phyloP scores from a whole-genome alignment of 92 coral and sea anemone species.

The Zoanthus sansibaricus region DNA sequence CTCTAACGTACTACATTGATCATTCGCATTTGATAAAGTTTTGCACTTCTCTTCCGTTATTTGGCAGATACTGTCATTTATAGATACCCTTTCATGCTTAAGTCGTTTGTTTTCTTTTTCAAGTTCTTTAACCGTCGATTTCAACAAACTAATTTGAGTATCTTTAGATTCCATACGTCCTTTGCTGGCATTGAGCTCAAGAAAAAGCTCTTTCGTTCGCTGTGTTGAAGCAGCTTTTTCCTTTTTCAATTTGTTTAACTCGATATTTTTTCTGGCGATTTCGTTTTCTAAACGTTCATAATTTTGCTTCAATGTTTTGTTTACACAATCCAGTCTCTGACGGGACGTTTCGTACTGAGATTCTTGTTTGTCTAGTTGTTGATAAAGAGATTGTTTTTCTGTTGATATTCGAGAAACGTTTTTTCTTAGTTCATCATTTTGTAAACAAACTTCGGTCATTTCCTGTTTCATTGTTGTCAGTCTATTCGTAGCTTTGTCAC shows the following conservation, averaged over 20 bases:
- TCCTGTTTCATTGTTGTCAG: constrained; percentile 3
- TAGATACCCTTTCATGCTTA: constrained; percentile 19
- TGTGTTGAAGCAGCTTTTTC: neutral
- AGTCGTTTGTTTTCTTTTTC: constrained; percentile 42
- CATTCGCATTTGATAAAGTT: constrained; percentile 9
- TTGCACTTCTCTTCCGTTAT: constrained; percentile 31
- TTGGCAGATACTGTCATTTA: constrained; percentile 12
- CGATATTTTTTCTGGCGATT: neutral
- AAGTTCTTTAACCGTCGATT: constrained; percentile 37
- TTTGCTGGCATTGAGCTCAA: constrained; percentile 32
- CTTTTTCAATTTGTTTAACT: neutral
- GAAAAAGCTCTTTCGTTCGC: constrained; percentile 12
- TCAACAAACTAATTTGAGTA: constrained; percentile 30
- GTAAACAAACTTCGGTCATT: neutral
- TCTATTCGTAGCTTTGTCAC: neutral
- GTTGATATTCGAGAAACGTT: neutral
- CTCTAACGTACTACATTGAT: constrained; percentile 12
- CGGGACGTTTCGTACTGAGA: constrained; percentile 9
- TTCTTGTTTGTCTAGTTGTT: neutral
- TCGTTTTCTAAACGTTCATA: constrained; percentile 5
- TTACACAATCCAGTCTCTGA: neutral
- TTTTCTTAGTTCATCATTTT: constrained; percentile 19
- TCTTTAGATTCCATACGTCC: constrained; percentile 38
- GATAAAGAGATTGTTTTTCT: constrained; percentile 14
- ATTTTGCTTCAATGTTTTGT: constrained; percentile 28